Evolutionary conservation across 2,797 vertebrate species (phyloP), one percentile per base, ranked within the genome.

Genomic region (Eremophila alpestris): DNA sequence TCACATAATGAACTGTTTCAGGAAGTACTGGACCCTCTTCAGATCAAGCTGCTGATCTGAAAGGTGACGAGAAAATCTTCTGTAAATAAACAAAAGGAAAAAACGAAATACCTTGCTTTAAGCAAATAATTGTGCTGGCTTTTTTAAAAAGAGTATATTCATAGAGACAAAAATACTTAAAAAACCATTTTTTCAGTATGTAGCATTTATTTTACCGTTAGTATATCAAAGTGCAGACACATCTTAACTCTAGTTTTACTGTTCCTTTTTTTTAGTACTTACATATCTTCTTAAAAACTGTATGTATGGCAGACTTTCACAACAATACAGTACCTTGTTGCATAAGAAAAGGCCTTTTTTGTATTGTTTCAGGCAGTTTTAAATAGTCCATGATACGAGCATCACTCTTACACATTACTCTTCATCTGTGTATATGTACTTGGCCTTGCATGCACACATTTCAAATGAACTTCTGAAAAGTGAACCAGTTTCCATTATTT

Each of bases 321-420:
- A 90, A 16, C n/a, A 87, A 19, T 26, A 13, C 5, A 55, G 1
- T 40, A 14, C 23, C 64, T 91, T 23, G 3, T 73, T 76, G 24
- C 9, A 2, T 65, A 16, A 59, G 32, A 67, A 85, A 83, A 65
- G 19, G 14, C 14, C 7, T 8, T 21, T 58, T 78, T 82, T 62
- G 36, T 0, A 36, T 63, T 74, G 9, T 11, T 76, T 78, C 56
- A 29, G 27, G 13, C 69, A 46, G 27, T 49, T 71, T 56, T 17
- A 49, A 83, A 11, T 18, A 69, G 19, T 19, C 45, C 14, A 11
- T 64, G 20, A 10, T 32, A 40, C 32, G 48, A 87, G 9, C 36
- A 27, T 69, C 24, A 3, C 46, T 75, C n/a, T 41, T 54, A 1
- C 0, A 14, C 22, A 1, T 4, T 43, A 4, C 38, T 22, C 1